Evolutionary conservation across 2,113 vertebrate species (phyloP).

Genomic region (Australoheros scitulus): DNA sequence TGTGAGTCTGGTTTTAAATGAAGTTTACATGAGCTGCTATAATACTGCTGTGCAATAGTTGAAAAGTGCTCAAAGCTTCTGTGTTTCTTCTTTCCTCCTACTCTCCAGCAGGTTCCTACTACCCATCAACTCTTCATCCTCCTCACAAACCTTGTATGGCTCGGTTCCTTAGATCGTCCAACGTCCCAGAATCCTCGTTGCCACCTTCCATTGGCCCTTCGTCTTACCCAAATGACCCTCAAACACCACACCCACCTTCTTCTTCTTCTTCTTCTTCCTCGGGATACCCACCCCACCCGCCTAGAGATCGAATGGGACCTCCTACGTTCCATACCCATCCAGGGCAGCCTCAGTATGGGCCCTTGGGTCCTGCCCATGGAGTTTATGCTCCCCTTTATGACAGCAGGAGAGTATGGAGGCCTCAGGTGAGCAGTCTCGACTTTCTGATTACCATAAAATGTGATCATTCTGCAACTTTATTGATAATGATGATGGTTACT

Average conservation of each 20-base stretch:
- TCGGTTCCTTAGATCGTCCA: constrained; percentile 90
- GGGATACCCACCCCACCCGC: constrained; percentile 83
- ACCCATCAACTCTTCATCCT: constrained; percentile 85
- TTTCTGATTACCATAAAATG: neutral
- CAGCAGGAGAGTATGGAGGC: constrained; percentile 95
- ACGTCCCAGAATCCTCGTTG: constrained; percentile 88
- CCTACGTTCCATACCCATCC: constrained; percentile 85
- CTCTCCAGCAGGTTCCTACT: constrained; percentile 86
- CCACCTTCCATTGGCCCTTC: constrained; percentile 84
- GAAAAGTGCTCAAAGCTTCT: neutral
- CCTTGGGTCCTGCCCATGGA: constrained; percentile 86
- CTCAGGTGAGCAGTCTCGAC: constrained; percentile 71
- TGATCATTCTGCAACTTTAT: neutral
- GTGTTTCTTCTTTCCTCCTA: neutral
- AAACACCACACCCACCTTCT: constrained; percentile 63
- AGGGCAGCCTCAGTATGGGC: constrained; percentile 83
- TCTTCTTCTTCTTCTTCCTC: constrained; percentile 86
- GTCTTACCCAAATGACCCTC: constrained; percentile 61
- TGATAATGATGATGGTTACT: neutral
- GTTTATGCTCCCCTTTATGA: constrained; percentile 95
- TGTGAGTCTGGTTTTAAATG: constrained; percentile 77
- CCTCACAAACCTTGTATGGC: constrained; percentile 89
- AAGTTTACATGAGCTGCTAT: neutral
- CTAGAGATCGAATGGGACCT: constrained; percentile 87
- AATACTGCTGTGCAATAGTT: neutral